These are phyloP conservation scores for Trachemys scripta DNA, from an alignment of 2,113 vertebrate species.

Conservation along the genomic window DNA sequence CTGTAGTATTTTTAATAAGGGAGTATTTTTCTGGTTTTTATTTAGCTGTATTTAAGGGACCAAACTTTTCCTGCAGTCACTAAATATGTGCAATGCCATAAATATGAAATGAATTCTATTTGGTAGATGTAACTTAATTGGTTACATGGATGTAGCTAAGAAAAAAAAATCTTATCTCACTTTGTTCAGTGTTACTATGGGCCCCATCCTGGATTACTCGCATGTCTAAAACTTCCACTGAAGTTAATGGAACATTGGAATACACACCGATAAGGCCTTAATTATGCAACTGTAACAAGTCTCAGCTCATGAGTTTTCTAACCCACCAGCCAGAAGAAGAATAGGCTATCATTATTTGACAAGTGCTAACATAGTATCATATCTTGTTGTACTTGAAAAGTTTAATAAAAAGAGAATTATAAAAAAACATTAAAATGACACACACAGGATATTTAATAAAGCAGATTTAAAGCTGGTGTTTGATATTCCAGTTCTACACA, in stretches of 20 bases:
- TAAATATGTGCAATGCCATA: background rate
- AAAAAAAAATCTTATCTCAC: background rate
- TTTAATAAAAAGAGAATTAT: constrained; percentile 36
- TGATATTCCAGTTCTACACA: background rate
- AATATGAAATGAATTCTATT: background rate
- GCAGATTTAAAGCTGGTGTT: background rate
- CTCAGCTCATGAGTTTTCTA: constrained; percentile 6
- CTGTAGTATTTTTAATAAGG: background rate
- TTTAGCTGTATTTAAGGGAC: background rate
- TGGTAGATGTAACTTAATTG: background rate
- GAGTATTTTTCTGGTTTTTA: background rate
- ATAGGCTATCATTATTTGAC: background rate
- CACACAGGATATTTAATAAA: background rate
- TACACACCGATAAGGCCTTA: background rate
- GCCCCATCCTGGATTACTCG: background rate
- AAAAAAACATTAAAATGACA: background rate
- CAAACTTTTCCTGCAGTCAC: background rate
- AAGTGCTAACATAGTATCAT: background rate
- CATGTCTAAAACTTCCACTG: background rate
- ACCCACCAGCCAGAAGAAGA: background rate
- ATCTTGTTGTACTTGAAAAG: background rate
- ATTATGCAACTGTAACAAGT: constrained; percentile 1
- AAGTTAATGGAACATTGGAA: background rate
- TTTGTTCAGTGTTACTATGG: background rate
- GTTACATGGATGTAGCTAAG: background rate